Evolutionary conservation across 1,140 invertebrate species (phyloP), one percentile per base, ranked within the genome.

Genomic region (Diplogasteroides magnus): DNA sequence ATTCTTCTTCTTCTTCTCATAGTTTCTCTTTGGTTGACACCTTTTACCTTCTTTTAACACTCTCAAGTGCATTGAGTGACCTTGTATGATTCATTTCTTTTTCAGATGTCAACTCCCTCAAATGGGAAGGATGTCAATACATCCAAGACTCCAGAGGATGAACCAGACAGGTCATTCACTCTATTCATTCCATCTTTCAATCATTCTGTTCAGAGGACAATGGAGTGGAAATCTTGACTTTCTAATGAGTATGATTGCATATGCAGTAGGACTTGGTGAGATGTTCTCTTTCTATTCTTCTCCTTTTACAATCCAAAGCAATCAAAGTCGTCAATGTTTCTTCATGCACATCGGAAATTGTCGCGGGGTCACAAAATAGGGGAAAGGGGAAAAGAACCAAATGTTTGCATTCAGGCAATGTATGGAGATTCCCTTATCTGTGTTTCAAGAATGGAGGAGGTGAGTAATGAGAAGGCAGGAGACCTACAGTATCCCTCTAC

Each of bases 181-280:
- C 37, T 48, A 6, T 11, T 48, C 19, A 48, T 48, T 19, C 19
- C 19, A 48, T 48, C 6, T 48, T 48, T 48, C 37, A 48, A 11
- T 48, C 37, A 6, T 2, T 63, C 11, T 64, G 32, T 67, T 57
- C 57, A 67, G 70, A 56, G 79, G 81, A 23, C 81, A 83, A 74
- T 82, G 80, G 80, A 68, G 61, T 58, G 78, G 78, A 25, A 76
- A 75, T 31, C 61, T 76, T 13, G 69, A 80, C 65, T 75, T 81
- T 56, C 67, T 80, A 3, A 83, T 82, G 80, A 73, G 68, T 23
- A 82, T 82, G 80, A 89, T 95, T 55, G 91, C 92, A 14, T 94
- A 93, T 83, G 92, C 91, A 23, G 91, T 95, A 37, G 92, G 92
- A 3, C 87, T 94, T 27, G 79, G 79, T 78, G 56, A 76, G 69